Percentiles rank a stretch among this genome's conserved stretches.
Evolutionary conservation across 2,888 invertebrate genomes (phyloP).

Genomic region (Omphaloscelis lunosa): DNA sequence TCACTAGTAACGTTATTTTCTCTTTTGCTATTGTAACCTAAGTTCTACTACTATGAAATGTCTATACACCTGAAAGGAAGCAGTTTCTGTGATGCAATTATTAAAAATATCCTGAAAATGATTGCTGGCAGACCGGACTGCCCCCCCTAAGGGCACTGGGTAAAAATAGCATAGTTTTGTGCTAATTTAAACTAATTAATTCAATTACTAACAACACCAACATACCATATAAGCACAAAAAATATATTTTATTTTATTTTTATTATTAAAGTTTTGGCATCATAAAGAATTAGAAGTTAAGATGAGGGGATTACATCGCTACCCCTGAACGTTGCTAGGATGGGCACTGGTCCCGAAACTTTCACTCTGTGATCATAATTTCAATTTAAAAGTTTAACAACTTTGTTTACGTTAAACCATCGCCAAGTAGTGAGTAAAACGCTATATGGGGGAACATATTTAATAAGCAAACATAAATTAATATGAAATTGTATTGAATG

Average conservation of each 20-base stretch:
- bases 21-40: not conserved
- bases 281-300: conserved; percentile 60
- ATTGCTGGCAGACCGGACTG: too few relatives aligned
- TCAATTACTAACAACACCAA: too few relatives aligned
- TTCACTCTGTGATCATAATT: conserved; percentile 79
- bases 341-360: conserved; percentile 72
- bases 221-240: too few relatives aligned
- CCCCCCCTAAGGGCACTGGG: too few relatives aligned
- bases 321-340: conserved; percentile 58
- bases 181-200: too few relatives aligned
- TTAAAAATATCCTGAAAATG: too few relatives aligned
- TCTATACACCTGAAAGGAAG: conserved; percentile 4
- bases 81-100: conserved; percentile 22
- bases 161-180: too few relatives aligned
- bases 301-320: conserved; percentile 64
- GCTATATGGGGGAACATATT: conserved; percentile 52
- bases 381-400: conserved; percentile 81
- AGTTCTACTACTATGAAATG: not conserved
- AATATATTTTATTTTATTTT: too few relatives aligned
- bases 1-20: not conserved
- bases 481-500: not conserved
- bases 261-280: conserved; percentile 55
- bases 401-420: conserved; percentile 74
- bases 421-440: conserved; percentile 69
- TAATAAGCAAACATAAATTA: conserved; percentile 44